Percentiles rank a stretch among this genome's conserved stretches.
These are phyloP conservation scores for Ciconia maguari DNA, from an alignment of 2,113 vertebrate species.

Conservation along the genomic window DNA sequence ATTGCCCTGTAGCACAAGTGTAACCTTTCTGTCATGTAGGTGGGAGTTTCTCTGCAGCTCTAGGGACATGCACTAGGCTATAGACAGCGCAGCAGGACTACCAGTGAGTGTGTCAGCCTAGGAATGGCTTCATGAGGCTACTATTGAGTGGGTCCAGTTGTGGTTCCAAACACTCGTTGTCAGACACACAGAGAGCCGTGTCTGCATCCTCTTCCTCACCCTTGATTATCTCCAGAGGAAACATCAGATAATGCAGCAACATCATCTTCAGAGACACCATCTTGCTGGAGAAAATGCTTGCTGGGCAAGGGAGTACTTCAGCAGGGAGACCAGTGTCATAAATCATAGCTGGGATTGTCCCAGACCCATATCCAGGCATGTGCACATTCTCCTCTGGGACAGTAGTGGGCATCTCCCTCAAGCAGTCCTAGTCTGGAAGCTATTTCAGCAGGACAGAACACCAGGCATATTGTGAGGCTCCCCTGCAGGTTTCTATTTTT, in stretches of 20 bases:
- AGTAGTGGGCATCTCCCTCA: not conserved
- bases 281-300: not conserved
- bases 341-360: not conserved
- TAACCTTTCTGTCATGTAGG: not conserved
- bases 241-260: not conserved
- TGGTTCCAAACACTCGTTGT: not conserved
- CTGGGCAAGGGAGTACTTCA: not conserved
- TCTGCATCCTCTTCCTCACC: not conserved
- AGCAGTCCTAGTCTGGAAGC: not conserved
- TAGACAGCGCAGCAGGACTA: not conserved
- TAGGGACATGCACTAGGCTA: not conserved
- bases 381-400: not conserved
- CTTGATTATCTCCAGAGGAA: not conserved
- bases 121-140: not conserved
- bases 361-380: fast-evolving
- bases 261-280: not conserved
- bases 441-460: not conserved
- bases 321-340: not conserved
- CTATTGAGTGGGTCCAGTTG: not conserved
- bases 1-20: not conserved
- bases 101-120: not conserved
- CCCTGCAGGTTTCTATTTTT: not conserved
- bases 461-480: not conserved
- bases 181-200: too few relatives aligned
- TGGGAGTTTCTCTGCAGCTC: not conserved